phyloP scores from a whole-genome alignment of 2,113 vertebrate species.

The Dissostichus mawsoni region DNA sequence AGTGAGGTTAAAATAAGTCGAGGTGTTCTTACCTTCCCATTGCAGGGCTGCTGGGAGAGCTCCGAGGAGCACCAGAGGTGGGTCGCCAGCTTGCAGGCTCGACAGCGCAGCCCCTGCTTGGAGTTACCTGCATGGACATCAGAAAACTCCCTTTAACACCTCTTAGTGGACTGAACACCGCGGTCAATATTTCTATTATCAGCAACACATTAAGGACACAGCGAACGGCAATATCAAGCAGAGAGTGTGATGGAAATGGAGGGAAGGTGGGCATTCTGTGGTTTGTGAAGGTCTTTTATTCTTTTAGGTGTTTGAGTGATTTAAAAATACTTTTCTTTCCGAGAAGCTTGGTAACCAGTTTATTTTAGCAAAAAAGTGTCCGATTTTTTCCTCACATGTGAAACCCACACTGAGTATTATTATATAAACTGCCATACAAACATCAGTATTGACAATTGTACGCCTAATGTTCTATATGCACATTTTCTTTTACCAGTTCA shows the following conservation, averaged over 20 bases:
- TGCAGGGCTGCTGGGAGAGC: constrained; percentile 89
- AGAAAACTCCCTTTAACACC: constrained; percentile 14
- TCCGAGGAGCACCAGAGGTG: constrained; percentile 93
- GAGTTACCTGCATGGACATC: constrained; percentile 86
- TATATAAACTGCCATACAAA: neutral
- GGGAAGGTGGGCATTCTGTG: neutral
- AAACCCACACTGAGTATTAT: neutral
- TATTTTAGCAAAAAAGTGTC: neutral
- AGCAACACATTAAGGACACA: neutral
- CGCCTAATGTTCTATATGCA: neutral
- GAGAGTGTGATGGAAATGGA: neutral
- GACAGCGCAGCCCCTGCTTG: constrained; percentile 91
- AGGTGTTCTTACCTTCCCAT: constrained; percentile 84
- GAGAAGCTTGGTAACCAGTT: neutral
- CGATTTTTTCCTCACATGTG: neutral
- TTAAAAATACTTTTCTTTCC: neutral
- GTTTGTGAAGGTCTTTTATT: neutral
- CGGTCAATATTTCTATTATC: neutral
- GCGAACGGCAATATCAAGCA: neutral
- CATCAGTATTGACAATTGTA: neutral
- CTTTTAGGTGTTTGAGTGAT: neutral
- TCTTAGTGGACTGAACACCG: neutral
- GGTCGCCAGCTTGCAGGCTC: constrained; percentile 88
- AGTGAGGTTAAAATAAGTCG: neutral
- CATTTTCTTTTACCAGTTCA: neutral